These are phyloP conservation scores for Kryptolebias marmoratus DNA, from an alignment of 2,113 vertebrate genomes.

Conservation along the genomic window DNA sequence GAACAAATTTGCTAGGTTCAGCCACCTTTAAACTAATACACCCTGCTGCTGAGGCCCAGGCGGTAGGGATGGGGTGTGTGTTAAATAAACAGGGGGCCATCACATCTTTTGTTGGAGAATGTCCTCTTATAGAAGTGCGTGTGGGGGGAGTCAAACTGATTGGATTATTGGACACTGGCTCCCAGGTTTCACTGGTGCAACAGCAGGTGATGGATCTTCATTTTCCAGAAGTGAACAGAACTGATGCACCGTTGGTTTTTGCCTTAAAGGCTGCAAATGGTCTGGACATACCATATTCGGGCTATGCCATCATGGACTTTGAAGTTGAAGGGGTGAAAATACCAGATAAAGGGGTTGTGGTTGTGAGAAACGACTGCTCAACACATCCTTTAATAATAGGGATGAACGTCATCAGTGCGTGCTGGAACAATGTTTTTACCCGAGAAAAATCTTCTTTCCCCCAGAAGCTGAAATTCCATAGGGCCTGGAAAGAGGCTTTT, in stretches of 20 bases:
- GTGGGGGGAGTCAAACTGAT: background rate
- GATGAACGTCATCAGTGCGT: background rate
- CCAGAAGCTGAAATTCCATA: background rate
- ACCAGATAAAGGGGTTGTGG: background rate
- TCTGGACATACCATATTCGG: background rate
- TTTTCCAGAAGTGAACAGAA: background rate
- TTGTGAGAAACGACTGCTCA: background rate
- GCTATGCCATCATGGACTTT: background rate
- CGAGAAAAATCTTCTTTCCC: background rate
- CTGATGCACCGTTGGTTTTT: background rate
- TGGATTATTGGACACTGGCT: background rate
- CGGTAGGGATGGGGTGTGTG: background rate
- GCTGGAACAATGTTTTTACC: background rate
- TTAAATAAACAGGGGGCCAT: background rate
- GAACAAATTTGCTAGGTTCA: no score
- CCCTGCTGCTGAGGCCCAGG: background rate
- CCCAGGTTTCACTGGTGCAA: background rate
- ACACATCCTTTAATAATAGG: background rate
- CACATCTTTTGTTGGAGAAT: background rate
- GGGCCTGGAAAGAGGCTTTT: background rate
- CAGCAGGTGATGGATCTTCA: background rate
- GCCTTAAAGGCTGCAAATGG: conserved; percentile 1
- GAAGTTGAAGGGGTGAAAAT: background rate
- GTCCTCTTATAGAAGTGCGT: background rate
- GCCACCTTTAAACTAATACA: no score